These are phyloP conservation scores for Euleptes europaea DNA, from an alignment of 2,113 vertebrate species.

Conservation along the genomic window DNA sequence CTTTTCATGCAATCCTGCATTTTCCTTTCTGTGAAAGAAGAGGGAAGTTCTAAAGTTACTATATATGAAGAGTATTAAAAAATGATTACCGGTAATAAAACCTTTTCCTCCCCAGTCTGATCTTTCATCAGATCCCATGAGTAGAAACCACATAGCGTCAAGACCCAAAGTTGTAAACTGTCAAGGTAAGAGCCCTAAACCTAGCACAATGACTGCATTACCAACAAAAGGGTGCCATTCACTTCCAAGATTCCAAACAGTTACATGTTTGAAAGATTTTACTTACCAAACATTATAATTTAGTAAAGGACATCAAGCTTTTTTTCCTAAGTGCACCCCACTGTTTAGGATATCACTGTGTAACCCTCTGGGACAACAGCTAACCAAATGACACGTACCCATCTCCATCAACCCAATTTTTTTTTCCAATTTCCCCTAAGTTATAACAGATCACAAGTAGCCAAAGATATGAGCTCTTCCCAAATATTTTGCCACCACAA, in stretches of 20 bases:
- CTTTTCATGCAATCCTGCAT: background rate
- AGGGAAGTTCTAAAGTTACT: background rate
- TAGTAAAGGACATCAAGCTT: background rate
- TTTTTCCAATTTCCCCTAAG: background rate
- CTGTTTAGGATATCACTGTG: slow-evolving; percentile 40
- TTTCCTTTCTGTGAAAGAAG: background rate
- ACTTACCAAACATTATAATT: background rate
- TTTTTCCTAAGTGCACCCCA: background rate
- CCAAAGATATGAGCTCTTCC: background rate
- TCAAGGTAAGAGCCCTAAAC: background rate
- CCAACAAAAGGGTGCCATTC: background rate
- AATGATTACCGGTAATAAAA: background rate
- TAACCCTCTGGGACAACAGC: slow-evolving; percentile 35
- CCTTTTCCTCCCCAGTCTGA: background rate
- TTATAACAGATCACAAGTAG: slow-evolving; percentile 6
- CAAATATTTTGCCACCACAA: background rate
- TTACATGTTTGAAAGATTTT: background rate
- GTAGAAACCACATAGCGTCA: background rate
- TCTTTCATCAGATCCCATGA: background rate
- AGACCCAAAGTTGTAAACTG: background rate
- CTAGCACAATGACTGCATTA: background rate
- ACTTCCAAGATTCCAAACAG: background rate
- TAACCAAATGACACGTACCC: background rate
- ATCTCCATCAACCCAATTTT: background rate
- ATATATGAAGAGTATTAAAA: background rate